phyloP scores from a whole-genome alignment of 2,797 vertebrate species.

The Tangara arthus region DNA sequence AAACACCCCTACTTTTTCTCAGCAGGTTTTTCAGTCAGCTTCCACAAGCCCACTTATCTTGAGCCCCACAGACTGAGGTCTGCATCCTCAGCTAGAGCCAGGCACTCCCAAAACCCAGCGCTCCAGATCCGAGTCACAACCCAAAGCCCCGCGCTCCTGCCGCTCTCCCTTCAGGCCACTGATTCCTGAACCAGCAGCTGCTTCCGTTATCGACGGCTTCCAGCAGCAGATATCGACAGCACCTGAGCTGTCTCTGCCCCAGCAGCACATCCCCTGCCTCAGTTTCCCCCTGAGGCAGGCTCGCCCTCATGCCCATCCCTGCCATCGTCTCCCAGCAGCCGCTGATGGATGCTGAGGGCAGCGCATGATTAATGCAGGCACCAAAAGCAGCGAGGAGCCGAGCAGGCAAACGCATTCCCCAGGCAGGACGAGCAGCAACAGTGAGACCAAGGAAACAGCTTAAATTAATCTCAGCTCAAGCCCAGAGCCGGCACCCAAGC shows the following conservation, averaged over 20 bases:
- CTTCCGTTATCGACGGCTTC: not conserved
- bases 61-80: not conserved
- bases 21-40: accelerated
- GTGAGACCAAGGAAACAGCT: not conserved
- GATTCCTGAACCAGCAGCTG: not conserved
- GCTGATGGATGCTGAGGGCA: not conserved
- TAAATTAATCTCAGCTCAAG: not conserved
- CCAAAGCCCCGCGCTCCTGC: not conserved
- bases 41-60: accelerated
- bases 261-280: not conserved
- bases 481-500: not conserved
- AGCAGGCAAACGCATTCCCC: conserved; percentile 35
- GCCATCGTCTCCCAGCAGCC: not conserved
- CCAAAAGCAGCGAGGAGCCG: not conserved
- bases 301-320: not conserved
- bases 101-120: not conserved
- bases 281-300: not conserved
- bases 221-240: not conserved
- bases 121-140: accelerated
- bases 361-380: conserved; percentile 35
- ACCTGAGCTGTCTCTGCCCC: not conserved
- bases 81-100: not conserved
- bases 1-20: not conserved
- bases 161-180: not conserved
- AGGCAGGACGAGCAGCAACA: conserved; percentile 1